These are phyloP conservation scores for Kryptopterus vitreolus DNA, from an alignment of 2,797 vertebrate genomes.

Conservation along the genomic window DNA sequence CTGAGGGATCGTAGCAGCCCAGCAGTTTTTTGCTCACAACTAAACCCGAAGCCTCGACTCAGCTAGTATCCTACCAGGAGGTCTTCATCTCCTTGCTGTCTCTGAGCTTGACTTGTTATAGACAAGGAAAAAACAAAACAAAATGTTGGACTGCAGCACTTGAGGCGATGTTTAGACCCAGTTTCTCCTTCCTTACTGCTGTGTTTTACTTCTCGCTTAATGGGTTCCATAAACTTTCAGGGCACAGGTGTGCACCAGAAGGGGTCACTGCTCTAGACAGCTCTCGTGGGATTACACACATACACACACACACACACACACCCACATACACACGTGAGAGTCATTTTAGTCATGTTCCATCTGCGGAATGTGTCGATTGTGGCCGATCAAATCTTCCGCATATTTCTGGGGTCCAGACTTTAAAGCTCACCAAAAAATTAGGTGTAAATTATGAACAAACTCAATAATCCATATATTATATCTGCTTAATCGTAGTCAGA, in stretches of 20 bases:
- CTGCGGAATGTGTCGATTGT: neutral
- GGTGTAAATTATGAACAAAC: neutral
- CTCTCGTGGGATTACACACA: conserved; percentile 51
- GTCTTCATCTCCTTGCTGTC: conserved; percentile 46
- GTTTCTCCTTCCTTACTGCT: conserved; percentile 28
- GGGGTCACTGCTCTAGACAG: conserved; percentile 64
- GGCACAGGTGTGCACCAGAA: conserved; percentile 68
- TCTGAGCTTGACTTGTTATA: conserved; percentile 23
- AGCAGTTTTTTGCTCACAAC: conserved; percentile 29
- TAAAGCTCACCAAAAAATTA: no score
- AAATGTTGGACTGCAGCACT: conserved; percentile 36
- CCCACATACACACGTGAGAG: neutral
- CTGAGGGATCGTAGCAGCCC: conserved; percentile 58
- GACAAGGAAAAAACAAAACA: neutral
- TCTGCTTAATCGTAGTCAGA: no score
- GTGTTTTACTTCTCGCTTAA: conserved; percentile 58
- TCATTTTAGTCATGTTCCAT: neutral
- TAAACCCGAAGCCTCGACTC: conserved; percentile 15
- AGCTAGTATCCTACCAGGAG: conserved; percentile 43
- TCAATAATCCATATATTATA: no score
- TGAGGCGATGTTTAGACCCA: conserved; percentile 45
- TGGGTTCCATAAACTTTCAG: conserved; percentile 67
- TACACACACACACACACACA: conserved; percentile 15
- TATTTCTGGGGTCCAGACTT: neutral
- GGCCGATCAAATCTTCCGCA: neutral